Evolutionary conservation across 1,140 invertebrate genomes (phyloP), one percentile per base, ranked within the genome.

Genomic region (Bombyx mandarina): DNA sequence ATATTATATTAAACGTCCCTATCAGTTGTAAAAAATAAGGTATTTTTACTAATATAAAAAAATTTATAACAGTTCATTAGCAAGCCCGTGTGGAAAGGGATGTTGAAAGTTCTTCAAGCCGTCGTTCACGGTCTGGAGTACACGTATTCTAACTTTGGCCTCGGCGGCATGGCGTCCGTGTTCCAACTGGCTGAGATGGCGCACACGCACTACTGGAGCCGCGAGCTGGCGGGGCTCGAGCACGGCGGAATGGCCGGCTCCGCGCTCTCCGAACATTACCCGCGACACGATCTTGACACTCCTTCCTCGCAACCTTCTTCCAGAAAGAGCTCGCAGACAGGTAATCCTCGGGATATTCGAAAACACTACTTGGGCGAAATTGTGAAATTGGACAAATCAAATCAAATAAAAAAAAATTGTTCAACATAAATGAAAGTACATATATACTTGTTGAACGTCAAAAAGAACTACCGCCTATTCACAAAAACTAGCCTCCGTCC

Each of bases 201-300:
- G 2, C 98, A 99, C 84, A 99, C 98, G 0, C 98, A 99, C 86
- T 99, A 96, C 79, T 99, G 97, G 97, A 94, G 94, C 53, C 95
- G 96, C 77, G 97, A 98, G 75, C 92, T 95, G 49, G 90, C 88
- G 26, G 88, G 68, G 1, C 52, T 83, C 4, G 80, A 82, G n/a
- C 79, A 80, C 26, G 73, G 82, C n/a, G 88, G 89, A 45, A 85
- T 90, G 43, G 91, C 90, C 88, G 73, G 72, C 26, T 71, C 78
- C 1, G 69, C 75, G 7, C 58, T 80, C 2, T 53, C 69, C 0
- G 74, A 82, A 3, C 70, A 74, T 55, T 77, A 77, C 49, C 62
- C 64, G 6, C 45, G 71, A 7, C 77, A 76, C 43, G 77, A 82
- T 54, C 60, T 79, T 1, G 83, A 86, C 48, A 86, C 85, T 8